Evolutionary conservation across 2,113 vertebrate genomes (phyloP).

Genomic region (Myodes glareolus): DNA sequence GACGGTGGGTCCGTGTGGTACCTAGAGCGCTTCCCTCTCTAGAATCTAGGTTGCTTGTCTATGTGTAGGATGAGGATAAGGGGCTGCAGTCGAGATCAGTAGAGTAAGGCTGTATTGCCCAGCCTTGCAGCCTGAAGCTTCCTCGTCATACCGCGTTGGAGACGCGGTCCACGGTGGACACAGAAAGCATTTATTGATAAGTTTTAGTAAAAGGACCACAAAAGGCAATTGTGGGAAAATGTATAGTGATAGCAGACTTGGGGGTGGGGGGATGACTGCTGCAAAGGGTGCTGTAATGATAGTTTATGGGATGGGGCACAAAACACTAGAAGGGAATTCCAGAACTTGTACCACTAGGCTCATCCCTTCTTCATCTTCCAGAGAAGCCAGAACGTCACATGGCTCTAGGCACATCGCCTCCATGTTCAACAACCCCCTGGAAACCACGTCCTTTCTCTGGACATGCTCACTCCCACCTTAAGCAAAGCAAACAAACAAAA

Average conservation of each 20-base stretch:
- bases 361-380: neutral
- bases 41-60: neutral
- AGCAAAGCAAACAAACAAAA: neutral
- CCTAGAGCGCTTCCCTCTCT: neutral
- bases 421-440: neutral
- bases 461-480: neutral
- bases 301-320: neutral
- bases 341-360: fast-evolving
- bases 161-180: neutral
- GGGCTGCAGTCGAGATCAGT: neutral
- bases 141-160: neutral
- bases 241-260: neutral
- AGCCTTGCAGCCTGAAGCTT: neutral
- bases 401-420: neutral
- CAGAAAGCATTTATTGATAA: neutral
- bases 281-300: neutral
- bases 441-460: neutral
- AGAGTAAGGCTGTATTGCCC: neutral
- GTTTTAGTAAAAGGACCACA: neutral
- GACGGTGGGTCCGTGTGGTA: neutral
- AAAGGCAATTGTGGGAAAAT: neutral
- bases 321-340: neutral
- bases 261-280: neutral
- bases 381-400: neutral
- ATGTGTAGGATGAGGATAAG: neutral